Evolutionary conservation across 2,113 vertebrate species (phyloP).

Genomic region (Melierax canorus): DNA sequence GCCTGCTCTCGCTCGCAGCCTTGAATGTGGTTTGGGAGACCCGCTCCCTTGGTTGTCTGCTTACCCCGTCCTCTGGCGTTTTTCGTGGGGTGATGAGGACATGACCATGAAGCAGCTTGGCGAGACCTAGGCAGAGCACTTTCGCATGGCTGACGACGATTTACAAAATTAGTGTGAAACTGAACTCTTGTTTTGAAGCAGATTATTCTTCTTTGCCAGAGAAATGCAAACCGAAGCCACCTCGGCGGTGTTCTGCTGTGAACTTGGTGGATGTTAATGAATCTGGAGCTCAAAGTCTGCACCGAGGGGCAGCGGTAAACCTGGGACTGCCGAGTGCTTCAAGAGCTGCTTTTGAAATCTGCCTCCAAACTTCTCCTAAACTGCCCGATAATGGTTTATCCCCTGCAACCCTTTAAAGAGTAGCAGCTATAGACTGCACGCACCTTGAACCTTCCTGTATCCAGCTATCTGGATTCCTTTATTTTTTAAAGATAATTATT

Average conservation of each 20-base stretch:
- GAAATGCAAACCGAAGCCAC: background rate
- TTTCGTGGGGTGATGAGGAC: background rate
- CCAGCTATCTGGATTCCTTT: background rate
- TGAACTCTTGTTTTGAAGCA: background rate
- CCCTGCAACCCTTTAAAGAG: background rate
- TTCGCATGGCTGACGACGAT: background rate
- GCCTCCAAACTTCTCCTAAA: background rate
- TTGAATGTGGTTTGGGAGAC: background rate
- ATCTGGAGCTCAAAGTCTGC: background rate
- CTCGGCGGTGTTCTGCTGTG: background rate
- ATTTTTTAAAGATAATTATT: background rate
- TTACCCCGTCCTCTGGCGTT: background rate
- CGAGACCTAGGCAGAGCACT: background rate
- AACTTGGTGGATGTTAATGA: background rate
- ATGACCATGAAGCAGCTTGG: background rate
- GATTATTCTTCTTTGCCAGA: background rate
- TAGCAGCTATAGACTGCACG: accelerated
- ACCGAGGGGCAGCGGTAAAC: background rate
- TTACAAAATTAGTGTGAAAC: background rate
- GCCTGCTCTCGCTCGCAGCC: background rate
- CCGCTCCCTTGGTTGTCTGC: background rate
- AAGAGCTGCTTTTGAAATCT: background rate
- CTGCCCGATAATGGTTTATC: background rate
- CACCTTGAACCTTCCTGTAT: background rate
- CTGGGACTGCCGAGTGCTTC: background rate